A percentile compares a stretch with the other conserved stretches of the same genome.
Evolutionary conservation across 2,113 vertebrate genomes (phyloP).

Genomic region (Ariopsis seemanni): DNA sequence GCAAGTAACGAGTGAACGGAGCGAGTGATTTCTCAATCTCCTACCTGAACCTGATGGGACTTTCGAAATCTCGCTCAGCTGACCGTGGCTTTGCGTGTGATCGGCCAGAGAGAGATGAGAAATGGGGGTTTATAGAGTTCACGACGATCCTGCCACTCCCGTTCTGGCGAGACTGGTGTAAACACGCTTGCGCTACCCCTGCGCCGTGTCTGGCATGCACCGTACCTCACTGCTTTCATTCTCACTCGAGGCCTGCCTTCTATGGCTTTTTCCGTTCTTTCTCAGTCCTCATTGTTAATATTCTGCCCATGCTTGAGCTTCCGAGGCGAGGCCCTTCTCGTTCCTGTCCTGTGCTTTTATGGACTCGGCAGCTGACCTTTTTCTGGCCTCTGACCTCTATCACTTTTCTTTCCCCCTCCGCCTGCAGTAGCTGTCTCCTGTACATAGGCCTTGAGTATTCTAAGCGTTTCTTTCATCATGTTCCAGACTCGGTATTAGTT

Average conservation of each 20-base stretch:
- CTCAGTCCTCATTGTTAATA: not conserved
- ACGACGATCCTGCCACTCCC: too few species aligned
- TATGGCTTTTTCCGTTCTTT: not conserved
- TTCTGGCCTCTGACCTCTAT: constrained; percentile 11
- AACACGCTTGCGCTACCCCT: constrained; percentile 71
- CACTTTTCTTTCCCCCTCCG: constrained; percentile 7
- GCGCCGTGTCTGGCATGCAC: constrained; percentile 52
- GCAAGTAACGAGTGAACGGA: constrained; percentile 59
- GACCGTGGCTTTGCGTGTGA: constrained; percentile 20
- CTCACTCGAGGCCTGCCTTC: constrained; percentile 40
- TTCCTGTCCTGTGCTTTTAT: constrained; percentile 41
- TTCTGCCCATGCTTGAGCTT: not conserved
- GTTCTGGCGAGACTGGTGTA: constrained; percentile 61
- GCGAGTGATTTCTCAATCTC: constrained; percentile 47
- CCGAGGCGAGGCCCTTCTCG: not conserved
- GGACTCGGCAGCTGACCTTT: not conserved
- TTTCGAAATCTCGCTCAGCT: constrained; percentile 46
- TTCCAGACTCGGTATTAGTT: not conserved
- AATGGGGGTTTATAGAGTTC: constrained; percentile 63
- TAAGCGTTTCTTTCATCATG: not conserved
- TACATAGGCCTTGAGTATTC: not conserved
- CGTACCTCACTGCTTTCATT: constrained; percentile 37
- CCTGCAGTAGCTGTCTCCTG: not conserved
- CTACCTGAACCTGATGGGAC: constrained; percentile 43
- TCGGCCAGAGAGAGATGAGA: constrained; percentile 32